These are phyloP conservation scores for Apostichopus leukothele DNA, from an alignment of 53 echinoderm and acorn worm genomes.

Conservation along the genomic window DNA sequence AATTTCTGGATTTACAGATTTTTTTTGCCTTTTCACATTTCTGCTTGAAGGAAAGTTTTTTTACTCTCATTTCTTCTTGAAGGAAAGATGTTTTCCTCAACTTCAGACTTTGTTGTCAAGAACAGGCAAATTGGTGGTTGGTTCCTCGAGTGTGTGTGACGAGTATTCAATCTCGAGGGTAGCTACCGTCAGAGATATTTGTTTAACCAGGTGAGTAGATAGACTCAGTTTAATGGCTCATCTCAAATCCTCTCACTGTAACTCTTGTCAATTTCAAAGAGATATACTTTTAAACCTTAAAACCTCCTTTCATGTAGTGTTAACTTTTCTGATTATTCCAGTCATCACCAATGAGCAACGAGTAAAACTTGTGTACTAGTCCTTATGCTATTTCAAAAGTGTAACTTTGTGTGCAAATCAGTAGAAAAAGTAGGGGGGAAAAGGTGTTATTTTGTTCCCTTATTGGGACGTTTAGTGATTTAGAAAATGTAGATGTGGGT, in stretches of 20 bases:
- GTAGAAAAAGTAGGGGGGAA: too few relatives aligned
- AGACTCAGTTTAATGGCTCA: not conserved
- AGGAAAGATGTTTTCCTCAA: conserved; percentile 83
- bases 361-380: too few relatives aligned
- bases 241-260: not conserved
- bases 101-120: conserved; percentile 63
- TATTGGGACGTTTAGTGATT: too few relatives aligned
- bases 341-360: too few relatives aligned
- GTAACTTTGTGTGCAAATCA: too few relatives aligned
- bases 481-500: too few relatives aligned
- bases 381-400: too few relatives aligned
- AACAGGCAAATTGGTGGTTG: not conserved
- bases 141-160: conserved; percentile 3
- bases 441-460: too few relatives aligned
- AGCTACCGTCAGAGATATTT: conserved; percentile 72
- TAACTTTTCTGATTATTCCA: too few relatives aligned
- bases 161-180: conserved; percentile 67
- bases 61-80: not conserved
- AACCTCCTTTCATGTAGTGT: too few relatives aligned
- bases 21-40: not conserved
- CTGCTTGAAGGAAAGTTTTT: conserved; percentile 51
- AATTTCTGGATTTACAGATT: not conserved
- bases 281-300: too few relatives aligned
- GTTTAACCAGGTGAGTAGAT: conserved; percentile 22
- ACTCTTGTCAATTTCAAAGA: too few relatives aligned